phyloP scores from a whole-genome alignment of 2,113 vertebrate genomes.

The Ceuthmochares aereus region DNA sequence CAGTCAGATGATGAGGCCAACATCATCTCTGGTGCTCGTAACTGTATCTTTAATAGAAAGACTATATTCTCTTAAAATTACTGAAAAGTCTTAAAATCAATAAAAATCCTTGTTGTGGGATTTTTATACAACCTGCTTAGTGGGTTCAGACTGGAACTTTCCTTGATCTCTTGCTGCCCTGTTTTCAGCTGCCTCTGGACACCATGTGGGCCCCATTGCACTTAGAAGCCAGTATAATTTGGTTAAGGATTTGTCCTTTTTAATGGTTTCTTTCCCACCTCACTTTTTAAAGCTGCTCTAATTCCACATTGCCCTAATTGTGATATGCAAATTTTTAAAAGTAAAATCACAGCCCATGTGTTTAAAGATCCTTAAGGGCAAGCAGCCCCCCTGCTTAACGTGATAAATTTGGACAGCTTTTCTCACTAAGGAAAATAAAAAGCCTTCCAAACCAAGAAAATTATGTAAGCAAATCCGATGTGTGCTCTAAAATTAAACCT shows the following conservation, averaged over 20 bases:
- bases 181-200: constrained; percentile 25
- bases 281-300: constrained; percentile 34
- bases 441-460: constrained; percentile 60
- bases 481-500: constrained; percentile 62
- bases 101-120: background rate
- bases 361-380: constrained; percentile 48
- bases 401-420: constrained; percentile 63
- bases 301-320: constrained; percentile 59
- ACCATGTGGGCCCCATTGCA: rapidly evolving
- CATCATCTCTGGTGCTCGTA: rapidly evolving
- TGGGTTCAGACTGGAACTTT: background rate
- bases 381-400: constrained; percentile 6
- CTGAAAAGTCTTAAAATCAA: background rate
- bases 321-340: constrained; percentile 34
- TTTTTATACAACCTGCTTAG: constrained; percentile 19
- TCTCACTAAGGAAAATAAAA: constrained; percentile 39
- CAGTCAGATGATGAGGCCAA: background rate
- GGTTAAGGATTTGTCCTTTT: constrained; percentile 47
- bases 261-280: constrained; percentile 46
- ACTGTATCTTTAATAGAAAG: background rate
- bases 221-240: constrained; percentile 2
- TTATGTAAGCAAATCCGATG: constrained; percentile 66
- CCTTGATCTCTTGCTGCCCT: constrained; percentile 36
- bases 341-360: background rate
- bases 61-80: background rate